Base-by-base conservation (phyloP, 1,140 invertebrate genomes). In the Pteromalus puparum region DNA sequence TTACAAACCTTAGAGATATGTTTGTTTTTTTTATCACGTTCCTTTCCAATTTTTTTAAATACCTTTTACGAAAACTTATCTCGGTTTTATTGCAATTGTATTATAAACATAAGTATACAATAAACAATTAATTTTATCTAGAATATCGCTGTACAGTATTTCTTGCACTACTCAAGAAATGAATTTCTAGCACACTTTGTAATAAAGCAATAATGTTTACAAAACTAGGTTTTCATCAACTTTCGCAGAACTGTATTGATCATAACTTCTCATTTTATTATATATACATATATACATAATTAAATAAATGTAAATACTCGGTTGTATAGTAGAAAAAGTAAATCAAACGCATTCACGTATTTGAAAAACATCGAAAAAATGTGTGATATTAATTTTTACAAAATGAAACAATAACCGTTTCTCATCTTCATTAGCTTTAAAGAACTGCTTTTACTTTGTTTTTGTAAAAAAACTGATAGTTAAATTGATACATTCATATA, bases 271-370 rank as follows among this genome's bases (percentile, higher is more conserved):
- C n/a, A 70, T 7, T 82, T 83, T 80, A 74, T 67, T 68, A 74
- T 83, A 70, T 74, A 75, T 75, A 42, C 7, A 75, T 74, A 68
- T 53, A 83, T 72, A 76, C 42, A 80, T 80, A 70, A 68, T 81
- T 85, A 13, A 76, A 85, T 85, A 65, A 82, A 79, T 85, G 84
- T 85, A 85, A 78, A 85, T 85, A 85, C 82, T 85, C 80, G 65
- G 84, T 78, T 85, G 80, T 85, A 82, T 82, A 85, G 75, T 82
- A 85, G 80, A 81, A 81, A 73, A 85, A 68, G 48, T 80, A 81
- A 68, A 85, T 24, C 67, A 67, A 81, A 78, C 53, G 61, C 48
- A 85, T 85, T 74, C 81, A 76, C 53, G 65, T 82, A 82, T 73
- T 85, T 82, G 75, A 82, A 75, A 85, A 78, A 81, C 79, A 81